phyloP scores from a whole-genome alignment of 2,888 invertebrate species.

The Rotaria magnacalcarata region DNA sequence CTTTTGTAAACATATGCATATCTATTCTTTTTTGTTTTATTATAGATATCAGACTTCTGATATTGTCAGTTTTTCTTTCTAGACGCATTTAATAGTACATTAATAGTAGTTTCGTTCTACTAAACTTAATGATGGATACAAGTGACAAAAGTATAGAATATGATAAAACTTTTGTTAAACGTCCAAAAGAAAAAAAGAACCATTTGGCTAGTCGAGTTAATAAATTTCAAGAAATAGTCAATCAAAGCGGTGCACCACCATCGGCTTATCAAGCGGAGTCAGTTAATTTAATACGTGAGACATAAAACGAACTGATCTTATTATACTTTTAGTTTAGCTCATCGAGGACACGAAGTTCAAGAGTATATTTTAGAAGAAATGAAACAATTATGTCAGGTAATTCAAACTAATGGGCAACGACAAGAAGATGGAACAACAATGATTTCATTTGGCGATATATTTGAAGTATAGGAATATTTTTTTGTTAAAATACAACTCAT shows the following conservation, averaged over 20 bases:
- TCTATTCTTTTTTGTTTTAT: no score
- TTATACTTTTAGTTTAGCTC: background rate
- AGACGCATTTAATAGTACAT: no score
- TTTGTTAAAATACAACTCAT: background rate
- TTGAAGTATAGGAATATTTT: background rate
- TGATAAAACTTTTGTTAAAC: background rate
- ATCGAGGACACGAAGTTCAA: background rate
- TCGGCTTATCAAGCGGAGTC: background rate
- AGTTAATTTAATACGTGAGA: no score
- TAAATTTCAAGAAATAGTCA: conserved; percentile 22
- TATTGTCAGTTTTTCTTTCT: no score
- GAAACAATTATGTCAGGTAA: background rate
- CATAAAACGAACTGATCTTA: background rate
- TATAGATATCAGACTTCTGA: no score
- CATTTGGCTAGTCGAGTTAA: background rate
- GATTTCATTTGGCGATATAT: background rate
- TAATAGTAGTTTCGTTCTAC: no score
- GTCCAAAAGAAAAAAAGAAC: background rate
- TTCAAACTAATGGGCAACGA: background rate
- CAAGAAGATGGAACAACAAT: background rate
- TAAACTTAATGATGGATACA: no score
- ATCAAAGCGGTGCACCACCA: background rate
- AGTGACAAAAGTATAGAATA: background rate
- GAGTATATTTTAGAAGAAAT: background rate
- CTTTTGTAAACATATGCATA: no score